Evolutionary conservation across 2,888 invertebrate species (phyloP).

Genomic region (Lymantria dispar): DNA sequence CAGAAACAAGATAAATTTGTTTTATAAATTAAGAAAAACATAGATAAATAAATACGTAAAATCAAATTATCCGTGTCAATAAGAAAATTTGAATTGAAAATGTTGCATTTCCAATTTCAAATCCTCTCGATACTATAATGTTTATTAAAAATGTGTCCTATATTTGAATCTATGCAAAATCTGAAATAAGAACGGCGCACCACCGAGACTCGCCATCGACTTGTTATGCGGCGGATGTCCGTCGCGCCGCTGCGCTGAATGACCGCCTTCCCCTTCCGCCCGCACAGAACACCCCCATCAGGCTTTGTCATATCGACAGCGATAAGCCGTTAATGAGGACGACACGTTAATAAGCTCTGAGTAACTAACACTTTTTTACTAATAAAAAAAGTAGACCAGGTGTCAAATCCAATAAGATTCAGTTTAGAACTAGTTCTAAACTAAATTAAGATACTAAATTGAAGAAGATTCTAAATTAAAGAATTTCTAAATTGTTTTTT

Average conservation of each 20-base stretch:
- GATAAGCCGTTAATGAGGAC: conserved; percentile 27
- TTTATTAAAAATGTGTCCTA: conserved; percentile 38
- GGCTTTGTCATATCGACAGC: conserved; percentile 29
- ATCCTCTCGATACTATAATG: conserved; percentile 4
- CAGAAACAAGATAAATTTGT: no score
- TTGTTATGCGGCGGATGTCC: conserved; percentile 83
- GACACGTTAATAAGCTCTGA: background rate
- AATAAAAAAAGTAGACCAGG: no score
- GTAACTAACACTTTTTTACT: no score
- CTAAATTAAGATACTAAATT: no score
- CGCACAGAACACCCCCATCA: conserved; percentile 41
- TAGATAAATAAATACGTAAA: background rate
- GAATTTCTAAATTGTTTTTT: no score
- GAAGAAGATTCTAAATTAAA: no score
- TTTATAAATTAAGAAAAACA: background rate
- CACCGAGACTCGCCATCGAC: conserved; percentile 72
- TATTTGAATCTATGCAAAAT: conserved; percentile 67
- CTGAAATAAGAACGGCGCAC: conserved; percentile 67
- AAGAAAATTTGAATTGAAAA: background rate
- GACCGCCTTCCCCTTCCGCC: conserved; percentile 79
- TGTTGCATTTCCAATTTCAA: background rate
- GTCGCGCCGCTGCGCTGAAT: conserved; percentile 82
- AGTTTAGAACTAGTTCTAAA: no score
- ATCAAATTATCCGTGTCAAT: background rate
- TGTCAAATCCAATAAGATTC: no score